These are phyloP conservation scores for Siniperca knerii DNA, from an alignment of 2,113 vertebrate genomes.

Conservation along the genomic window DNA sequence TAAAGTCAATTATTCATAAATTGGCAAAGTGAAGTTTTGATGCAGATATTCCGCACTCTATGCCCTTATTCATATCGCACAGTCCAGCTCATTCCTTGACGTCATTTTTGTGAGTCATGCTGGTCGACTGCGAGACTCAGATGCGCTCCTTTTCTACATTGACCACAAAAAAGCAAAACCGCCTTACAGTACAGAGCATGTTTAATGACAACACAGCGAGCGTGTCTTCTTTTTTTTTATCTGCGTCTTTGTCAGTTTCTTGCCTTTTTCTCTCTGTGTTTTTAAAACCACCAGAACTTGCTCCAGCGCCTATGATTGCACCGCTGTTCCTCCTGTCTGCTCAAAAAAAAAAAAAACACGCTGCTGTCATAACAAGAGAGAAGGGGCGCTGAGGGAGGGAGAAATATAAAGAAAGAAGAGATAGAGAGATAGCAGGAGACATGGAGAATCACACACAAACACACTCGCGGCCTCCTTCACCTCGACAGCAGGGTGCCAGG, in stretches of 20 bases:
- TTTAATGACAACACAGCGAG: background rate
- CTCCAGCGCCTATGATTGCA: constrained; percentile 33
- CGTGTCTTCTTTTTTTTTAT: background rate
- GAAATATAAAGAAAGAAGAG: constrained; percentile 16
- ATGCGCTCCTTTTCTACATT: background rate
- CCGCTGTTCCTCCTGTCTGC: constrained; percentile 34
- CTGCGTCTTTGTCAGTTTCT: constrained; percentile 10
- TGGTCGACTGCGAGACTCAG: background rate
- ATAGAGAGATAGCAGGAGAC: constrained; percentile 8
- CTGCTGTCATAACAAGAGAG: constrained; percentile 52
- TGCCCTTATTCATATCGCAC: background rate
- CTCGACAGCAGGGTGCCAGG: background rate
- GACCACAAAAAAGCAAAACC: background rate
- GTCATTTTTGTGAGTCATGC: constrained; percentile 19
- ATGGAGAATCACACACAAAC: constrained; percentile 13
- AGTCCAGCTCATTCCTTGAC: constrained; percentile 7
- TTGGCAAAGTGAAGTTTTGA: background rate
- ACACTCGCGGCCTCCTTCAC: constrained; percentile 14
- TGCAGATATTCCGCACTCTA: background rate
- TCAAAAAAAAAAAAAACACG: constrained; percentile 46
- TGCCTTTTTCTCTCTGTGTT: background rate
- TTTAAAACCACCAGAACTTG: constrained; percentile 9
- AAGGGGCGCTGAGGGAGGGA: constrained; percentile 20
- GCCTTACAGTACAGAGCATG: background rate
- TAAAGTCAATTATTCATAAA: background rate